phyloP scores from a whole-genome alignment of 2,888 invertebrate species.

The Trachelus stipa region DNA sequence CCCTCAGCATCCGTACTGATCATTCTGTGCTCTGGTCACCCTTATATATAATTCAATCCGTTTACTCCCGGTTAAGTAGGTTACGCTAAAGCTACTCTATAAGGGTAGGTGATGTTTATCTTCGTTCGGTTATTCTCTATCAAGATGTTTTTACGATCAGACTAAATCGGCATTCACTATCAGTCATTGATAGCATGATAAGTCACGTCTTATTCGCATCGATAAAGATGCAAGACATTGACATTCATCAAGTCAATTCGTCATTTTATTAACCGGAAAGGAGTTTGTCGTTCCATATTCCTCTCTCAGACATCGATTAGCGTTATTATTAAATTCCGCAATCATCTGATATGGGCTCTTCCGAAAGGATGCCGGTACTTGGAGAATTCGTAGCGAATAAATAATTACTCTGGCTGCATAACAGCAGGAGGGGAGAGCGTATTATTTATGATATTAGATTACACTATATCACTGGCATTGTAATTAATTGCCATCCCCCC shows the following conservation, averaged over 20 bases:
- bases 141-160: not conserved
- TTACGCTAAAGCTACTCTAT: not conserved
- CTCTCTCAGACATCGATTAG: not conserved
- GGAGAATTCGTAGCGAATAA: constrained; percentile 40
- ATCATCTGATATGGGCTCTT: not conserved
- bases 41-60: not conserved
- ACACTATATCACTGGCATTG: constrained; percentile 47
- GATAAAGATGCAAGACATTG: not conserved
- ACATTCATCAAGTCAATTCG: not conserved
- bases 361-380: not conserved
- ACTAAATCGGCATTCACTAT: not conserved
- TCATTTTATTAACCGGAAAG: not conserved
- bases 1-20: constrained; percentile 14
- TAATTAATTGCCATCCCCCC: constrained; percentile 45
- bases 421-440: constrained; percentile 21
- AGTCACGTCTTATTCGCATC: not conserved
- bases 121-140: not conserved
- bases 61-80: not conserved
- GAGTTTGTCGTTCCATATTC: not conserved
- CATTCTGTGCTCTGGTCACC: not conserved
- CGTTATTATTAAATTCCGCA: not conserved
- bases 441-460: constrained; percentile 55
- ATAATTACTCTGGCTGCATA: constrained; percentile 39
- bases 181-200: not conserved
- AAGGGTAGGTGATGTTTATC: not conserved